These are phyloP conservation scores for Mylabris phalerata DNA, from an alignment of 1,140 invertebrate species.

Conservation along the genomic window DNA sequence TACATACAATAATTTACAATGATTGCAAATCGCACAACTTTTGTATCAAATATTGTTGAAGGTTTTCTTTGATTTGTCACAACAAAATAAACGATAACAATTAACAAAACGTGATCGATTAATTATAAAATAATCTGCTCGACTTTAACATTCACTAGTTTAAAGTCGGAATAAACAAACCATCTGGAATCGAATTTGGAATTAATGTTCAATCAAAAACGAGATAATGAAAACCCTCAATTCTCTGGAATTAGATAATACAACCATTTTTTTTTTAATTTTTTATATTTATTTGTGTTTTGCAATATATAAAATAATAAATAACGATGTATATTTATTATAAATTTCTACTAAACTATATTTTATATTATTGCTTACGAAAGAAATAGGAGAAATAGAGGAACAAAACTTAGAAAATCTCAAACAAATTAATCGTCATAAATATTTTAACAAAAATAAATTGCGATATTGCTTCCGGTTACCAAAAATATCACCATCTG, in stretches of 20 bases:
- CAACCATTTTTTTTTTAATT: constrained; percentile 11
- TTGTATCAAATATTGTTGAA: constrained; percentile 14
- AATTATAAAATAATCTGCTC: too few species aligned
- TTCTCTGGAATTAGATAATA: not conserved
- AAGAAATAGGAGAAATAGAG: constrained; percentile 7
- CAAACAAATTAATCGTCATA: constrained; percentile 11
- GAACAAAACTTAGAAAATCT: constrained; percentile 4
- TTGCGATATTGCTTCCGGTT: constrained; percentile 37
- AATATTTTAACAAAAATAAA: constrained; percentile 24
- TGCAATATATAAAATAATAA: constrained; percentile 8
- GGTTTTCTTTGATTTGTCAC: not conserved
- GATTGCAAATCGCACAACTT: constrained; percentile 39
- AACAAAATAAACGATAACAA: too few species aligned
- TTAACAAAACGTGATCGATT: too few species aligned
- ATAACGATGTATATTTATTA: constrained; percentile 20
- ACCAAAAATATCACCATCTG: constrained; percentile 36
- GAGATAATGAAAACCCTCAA: too few species aligned
- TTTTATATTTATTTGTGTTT: not conserved
- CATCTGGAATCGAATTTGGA: too few species aligned
- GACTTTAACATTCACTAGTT: too few species aligned
- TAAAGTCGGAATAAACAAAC: too few species aligned
- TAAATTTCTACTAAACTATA: constrained; percentile 20
- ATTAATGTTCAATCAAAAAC: too few species aligned
- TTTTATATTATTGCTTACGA: constrained; percentile 33
- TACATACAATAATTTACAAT: constrained; percentile 39